These are phyloP conservation scores for Choristoneura fumiferana DNA, from an alignment of 1,140 invertebrate species.

Conservation along the genomic window DNA sequence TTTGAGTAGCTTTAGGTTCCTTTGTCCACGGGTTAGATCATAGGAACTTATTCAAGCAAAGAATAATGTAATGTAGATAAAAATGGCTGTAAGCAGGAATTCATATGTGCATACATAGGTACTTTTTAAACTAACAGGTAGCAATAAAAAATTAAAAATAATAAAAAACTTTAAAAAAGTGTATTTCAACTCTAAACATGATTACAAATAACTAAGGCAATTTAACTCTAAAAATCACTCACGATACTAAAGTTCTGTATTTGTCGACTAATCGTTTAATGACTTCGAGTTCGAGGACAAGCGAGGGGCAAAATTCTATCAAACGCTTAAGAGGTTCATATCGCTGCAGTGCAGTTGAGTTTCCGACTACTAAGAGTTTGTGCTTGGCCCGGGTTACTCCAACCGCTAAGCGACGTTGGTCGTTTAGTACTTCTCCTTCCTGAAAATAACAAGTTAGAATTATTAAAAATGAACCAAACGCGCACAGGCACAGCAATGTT, in stretches of 20 bases:
- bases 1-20: no score
- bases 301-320: constrained; percentile 62
- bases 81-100: no score
- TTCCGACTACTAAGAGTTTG: constrained; percentile 93
- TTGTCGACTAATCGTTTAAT: constrained; percentile 29
- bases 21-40: no score
- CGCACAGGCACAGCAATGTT: no score
- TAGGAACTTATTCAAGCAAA: no score
- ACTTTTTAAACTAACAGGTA: no score
- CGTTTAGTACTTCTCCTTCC: constrained; percentile 89
- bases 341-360: constrained; percentile 80
- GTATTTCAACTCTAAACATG: constrained; percentile 7
- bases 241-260: constrained; percentile 26
- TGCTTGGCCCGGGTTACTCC: constrained; percentile 95
- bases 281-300: constrained; percentile 27
- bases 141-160: not conserved
- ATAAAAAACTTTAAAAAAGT: not conserved
- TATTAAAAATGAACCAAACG: no score
- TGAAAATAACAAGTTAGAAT: constrained; percentile 74
- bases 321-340: constrained; percentile 87
- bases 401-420: constrained; percentile 93
- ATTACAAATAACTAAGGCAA: not conserved
- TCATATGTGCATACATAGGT: no score
- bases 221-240: not conserved
- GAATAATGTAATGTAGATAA: no score